Evolutionary conservation across 2,797 vertebrate genomes (phyloP), one percentile per base, ranked within the genome.

Genomic region (Poecilia gillii): DNA sequence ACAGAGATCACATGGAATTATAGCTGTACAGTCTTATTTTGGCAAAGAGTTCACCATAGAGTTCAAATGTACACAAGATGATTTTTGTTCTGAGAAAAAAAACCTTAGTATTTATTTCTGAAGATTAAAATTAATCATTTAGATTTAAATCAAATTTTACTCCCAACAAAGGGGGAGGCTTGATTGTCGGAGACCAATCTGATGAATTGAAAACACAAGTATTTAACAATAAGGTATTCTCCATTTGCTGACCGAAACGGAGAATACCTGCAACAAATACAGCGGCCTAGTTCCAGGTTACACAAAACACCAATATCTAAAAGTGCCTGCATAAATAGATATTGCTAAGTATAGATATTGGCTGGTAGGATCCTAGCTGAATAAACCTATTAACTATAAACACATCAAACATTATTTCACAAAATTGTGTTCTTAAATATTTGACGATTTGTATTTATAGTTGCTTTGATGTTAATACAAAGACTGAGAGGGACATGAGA

Each of bases 1-100:
- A 74, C 74, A 72, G 46, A 76, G 75, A 28, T 66, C 79, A 81
- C 33, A 33, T 64, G 74, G 45, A 66, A 59, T 81, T 47, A 53
- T 39, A 71, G 74, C 68, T 68, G 25, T n/a, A 55, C 8, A 51
- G 49, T 51, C 20, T 51, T 51, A 51, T 51, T 51, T 57, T 76
- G 76, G 59, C 70, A 53, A 7, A 25, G 68, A 31, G 59, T 71
- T 80, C 36, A 74, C 9, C 53, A 68, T 28, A 73, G n/a, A 72
- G 41, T 41, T 11, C 66, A 73, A 2, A 45, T 36, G 57, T 9
- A 74, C 39, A 66, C 59, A 57, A 28, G 55, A 57, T 57, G 0
- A 28, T 18, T 13, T 57, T 28, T 57, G 11, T 57, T 28, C 55
- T 28, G 25, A 28, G n/a, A n/a, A n/a, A 57, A 57, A 13, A 12